A percentile compares a stretch with the other conserved stretches of the same genome.
Evolutionary conservation across 2,888 invertebrate genomes (phyloP).

Genomic region (Synanthedon andrenaeformis): DNA sequence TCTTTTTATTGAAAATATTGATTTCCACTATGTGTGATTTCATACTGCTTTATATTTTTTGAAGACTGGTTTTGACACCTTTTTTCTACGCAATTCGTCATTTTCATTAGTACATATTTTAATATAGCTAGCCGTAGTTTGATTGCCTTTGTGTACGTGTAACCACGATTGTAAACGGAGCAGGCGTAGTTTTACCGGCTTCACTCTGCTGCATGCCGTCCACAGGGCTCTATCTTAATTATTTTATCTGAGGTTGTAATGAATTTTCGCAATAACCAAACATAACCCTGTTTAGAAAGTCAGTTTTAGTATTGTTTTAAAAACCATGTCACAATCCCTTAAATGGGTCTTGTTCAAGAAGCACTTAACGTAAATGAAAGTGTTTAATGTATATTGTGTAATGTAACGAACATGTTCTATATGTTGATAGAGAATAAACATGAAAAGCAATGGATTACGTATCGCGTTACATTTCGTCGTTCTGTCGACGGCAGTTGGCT

Average conservation of each 20-base stretch:
- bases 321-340: slow-evolving; percentile 34
- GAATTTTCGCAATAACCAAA: slow-evolving; percentile 13
- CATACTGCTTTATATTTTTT: too few relatives aligned
- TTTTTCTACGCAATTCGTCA: too few relatives aligned
- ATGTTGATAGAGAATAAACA: slow-evolving; percentile 22
- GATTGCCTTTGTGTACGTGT: too few relatives aligned
- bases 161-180: too few relatives aligned
- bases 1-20: too few relatives aligned
- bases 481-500: slow-evolving; percentile 16
- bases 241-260: not conserved
- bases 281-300: slow-evolving; percentile 6
- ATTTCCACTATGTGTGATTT: too few relatives aligned
- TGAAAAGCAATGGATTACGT: slow-evolving; percentile 32
- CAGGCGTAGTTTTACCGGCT: too few relatives aligned
- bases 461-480: slow-evolving; percentile 24
- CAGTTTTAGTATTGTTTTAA: slow-evolving; percentile 8
- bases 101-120: too few relatives aligned
- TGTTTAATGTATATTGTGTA: slow-evolving; percentile 44
- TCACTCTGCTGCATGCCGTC: too few relatives aligned
- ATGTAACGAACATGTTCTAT: slow-evolving; percentile 23
- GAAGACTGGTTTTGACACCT: too few relatives aligned
- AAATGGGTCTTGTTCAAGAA: slow-evolving; percentile 29
- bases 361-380: slow-evolving; percentile 49
- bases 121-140: too few relatives aligned
- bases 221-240: too few relatives aligned